These are phyloP conservation scores for Catharus minimus DNA, from an alignment of 2,113 vertebrate genomes.

Conservation along the genomic window DNA sequence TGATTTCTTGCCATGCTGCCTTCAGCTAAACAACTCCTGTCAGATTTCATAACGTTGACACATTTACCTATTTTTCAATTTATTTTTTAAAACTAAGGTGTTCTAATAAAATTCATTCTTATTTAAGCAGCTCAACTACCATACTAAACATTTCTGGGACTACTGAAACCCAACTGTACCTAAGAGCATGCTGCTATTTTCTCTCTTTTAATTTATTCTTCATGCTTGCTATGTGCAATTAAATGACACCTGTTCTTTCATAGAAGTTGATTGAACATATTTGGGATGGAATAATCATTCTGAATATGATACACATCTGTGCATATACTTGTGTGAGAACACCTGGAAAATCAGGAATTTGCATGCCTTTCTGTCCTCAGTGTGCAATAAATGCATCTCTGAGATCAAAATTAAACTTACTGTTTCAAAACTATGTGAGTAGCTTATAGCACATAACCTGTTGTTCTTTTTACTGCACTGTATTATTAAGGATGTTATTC, in stretches of 20 bases:
- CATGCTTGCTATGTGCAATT: background rate
- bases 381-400: background rate
- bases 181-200: background rate
- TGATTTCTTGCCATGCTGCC: background rate
- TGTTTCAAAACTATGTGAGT: background rate
- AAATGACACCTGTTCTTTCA: constrained; percentile 24
- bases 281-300: background rate
- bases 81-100: background rate
- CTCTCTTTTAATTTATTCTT: constrained; percentile 2
- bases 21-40: background rate
- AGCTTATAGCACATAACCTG: background rate
- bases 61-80: background rate
- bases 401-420: background rate
- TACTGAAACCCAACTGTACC: background rate
- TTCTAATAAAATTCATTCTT: background rate
- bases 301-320: background rate
- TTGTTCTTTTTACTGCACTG: background rate
- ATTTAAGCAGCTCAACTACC: background rate
- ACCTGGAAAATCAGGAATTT: constrained; percentile 20
- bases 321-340: background rate
- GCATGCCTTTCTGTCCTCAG: background rate
- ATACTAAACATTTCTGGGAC: background rate
- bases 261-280: background rate
- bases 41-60: background rate
- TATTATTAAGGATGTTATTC: background rate